Evolutionary conservation across 2,113 vertebrate genomes (phyloP).

Genomic region (Sinocyclocheilus rhinocerous): DNA sequence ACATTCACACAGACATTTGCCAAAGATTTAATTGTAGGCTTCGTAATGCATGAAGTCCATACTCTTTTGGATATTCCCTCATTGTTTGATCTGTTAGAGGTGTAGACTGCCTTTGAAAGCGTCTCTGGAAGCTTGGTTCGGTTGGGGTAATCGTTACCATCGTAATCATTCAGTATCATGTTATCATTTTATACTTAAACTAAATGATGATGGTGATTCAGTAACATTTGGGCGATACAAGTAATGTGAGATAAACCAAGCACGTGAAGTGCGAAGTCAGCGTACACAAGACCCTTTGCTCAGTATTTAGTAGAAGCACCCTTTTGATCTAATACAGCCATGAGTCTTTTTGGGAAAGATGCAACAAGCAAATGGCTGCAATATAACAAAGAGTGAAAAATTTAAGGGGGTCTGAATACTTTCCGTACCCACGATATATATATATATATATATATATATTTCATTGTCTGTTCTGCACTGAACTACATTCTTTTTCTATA

Average conservation of each 20-base stretch:
- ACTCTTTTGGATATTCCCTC: neutral
- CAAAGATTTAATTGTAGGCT: neutral
- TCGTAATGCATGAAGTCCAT: constrained; percentile 3
- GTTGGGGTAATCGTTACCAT: neutral
- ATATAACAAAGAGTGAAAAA: no score
- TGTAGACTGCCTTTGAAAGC: constrained; percentile 22
- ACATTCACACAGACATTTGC: constrained; percentile 23
- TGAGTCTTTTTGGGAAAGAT: no score
- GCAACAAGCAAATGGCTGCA: no score
- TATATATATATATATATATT: neutral
- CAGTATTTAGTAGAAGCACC: no score
- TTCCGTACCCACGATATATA: no score
- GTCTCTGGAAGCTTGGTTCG: neutral
- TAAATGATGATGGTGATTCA: neutral
- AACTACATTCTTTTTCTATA: neutral
- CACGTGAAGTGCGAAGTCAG: neutral
- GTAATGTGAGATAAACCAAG: neutral
- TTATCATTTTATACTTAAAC: neutral
- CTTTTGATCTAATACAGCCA: no score
- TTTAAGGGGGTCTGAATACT: no score
- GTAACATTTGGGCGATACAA: neutral
- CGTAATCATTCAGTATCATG: neutral
- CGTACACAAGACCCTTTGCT: neutral
- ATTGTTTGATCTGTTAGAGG: neutral
- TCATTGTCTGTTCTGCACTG: neutral